Evolutionary conservation across 1,140 invertebrate genomes (phyloP).

Genomic region (Berghia stephanieae): DNA sequence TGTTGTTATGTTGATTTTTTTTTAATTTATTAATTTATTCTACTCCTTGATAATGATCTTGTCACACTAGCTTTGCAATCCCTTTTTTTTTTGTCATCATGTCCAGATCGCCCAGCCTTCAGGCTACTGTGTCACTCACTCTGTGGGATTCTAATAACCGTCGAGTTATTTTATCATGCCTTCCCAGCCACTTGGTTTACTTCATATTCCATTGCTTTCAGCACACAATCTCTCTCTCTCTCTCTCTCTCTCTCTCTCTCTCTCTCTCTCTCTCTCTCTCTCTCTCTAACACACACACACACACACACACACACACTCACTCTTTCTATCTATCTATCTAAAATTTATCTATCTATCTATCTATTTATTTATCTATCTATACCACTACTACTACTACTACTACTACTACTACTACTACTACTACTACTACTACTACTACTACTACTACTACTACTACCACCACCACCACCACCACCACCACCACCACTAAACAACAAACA

Average conservation of each 20-base stretch:
- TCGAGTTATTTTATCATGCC: no score
- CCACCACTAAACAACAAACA: conserved; percentile 10
- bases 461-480: conserved; percentile 12
- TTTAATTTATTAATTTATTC: no score
- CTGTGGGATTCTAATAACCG: no score
- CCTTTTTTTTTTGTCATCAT: no score
- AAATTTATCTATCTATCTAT: not conserved
- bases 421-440: conserved; percentile 30
- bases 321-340: not conserved
- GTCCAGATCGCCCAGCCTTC: no score
- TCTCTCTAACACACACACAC: not conserved
- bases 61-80: no score
- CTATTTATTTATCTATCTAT: not conserved
- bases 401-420: conserved; percentile 29
- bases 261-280: not conserved
- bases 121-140: no score
- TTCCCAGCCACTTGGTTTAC: no score
- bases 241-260: not conserved
- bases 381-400: conserved; percentile 14
- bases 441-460: conserved; percentile 29
- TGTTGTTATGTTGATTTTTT: no score
- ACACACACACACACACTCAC: not conserved
- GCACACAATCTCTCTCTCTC: no score
- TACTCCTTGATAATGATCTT: no score
- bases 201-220: no score